Evolutionary conservation across 2,113 vertebrate species (phyloP), one percentile per base, ranked within the genome.

Genomic region (Podarcis cretensis): DNA sequence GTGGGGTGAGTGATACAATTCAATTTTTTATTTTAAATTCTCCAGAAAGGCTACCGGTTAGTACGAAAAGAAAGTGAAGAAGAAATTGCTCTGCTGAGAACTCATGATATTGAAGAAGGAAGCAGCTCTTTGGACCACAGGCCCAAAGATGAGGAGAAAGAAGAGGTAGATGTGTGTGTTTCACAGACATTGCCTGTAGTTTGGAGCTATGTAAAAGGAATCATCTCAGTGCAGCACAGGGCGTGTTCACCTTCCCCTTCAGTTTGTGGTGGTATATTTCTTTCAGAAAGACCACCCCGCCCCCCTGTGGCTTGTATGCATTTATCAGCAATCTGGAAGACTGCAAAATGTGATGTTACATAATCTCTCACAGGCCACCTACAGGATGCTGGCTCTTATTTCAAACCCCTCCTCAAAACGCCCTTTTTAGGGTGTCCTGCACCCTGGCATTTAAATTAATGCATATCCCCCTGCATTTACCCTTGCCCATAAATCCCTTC

Each of bases 61-160:
- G 95, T 99, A 35, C 96, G 98, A 27, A 98, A 97, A 14, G 98
- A 97, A 89, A 99, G 99, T 0, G 99, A 99, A 74, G 99, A 99
- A 76, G 99, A 99, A 10, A 93, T 99, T 48, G 98, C 96, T 87
- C 93, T 99, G 37, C 93, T 99, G 96, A 97, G 97, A 0, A 89
- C 94, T 90, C 96, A 98, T 10, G 98, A 99, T 85, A 89, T 98
- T 18, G 99, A 99, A 86, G 98, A 98, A 91, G 99, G 98, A 32
- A 92, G 8, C 89, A 95, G 74, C 92, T 96, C 95, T 59, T 90
- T 93, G 78, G 97, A 98, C 9, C 95, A 95, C 2, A 91, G 92
- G 6, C 96, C 96, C 30, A 97, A 96, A 87, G 96, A 98, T 32
- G 92, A 91, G 30, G 94, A 96, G 1, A 92, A 95, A 66, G 97